Percentiles rank a stretch among this genome's conserved stretches.
These are phyloP conservation scores for Phymatocera aterrima DNA, from an alignment of 2,888 invertebrate species.

Conservation along the genomic window DNA sequence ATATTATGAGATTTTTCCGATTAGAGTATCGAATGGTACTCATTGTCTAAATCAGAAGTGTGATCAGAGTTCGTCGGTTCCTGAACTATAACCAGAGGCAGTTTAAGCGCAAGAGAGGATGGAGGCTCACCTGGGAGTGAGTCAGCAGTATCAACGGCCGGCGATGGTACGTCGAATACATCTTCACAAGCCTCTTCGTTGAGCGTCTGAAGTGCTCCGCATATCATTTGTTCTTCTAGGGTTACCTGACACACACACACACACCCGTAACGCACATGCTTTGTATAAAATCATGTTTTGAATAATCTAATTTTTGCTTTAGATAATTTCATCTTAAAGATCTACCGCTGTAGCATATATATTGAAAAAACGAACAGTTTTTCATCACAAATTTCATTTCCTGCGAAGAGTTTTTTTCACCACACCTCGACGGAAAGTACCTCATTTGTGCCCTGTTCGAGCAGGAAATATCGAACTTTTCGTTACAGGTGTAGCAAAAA, in stretches of 20 bases:
- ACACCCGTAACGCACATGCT: conserved; percentile 44
- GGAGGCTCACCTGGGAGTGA: conserved; percentile 73
- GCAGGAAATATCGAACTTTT: no score
- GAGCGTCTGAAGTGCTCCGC: conserved; percentile 92
- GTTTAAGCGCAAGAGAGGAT: conserved; percentile 70
- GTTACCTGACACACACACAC: conserved; percentile 82
- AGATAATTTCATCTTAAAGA: no score
- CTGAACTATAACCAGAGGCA: conserved; percentile 73
- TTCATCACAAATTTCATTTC: no score
- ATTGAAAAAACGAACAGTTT: not conserved
- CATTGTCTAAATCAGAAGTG: conserved; percentile 70
- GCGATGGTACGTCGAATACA: conserved; percentile 82
- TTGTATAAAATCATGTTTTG: not conserved
- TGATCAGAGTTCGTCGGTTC: conserved; percentile 70
- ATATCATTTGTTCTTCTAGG: conserved; percentile 96
- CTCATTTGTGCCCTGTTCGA: no score
- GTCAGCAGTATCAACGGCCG: conserved; percentile 63
- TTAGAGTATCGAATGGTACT: conserved; percentile 65
- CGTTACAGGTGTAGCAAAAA: no score
- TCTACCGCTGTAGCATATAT: not conserved
- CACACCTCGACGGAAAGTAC: no score
- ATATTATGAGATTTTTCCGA: conserved; percentile 44
- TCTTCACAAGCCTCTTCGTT: conserved; percentile 96
- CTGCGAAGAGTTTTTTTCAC: no score
- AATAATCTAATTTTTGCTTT: not conserved